Conservation (phyloP, 2,113 vertebrate species). For the Onychorhynchus coronatus region DNA sequence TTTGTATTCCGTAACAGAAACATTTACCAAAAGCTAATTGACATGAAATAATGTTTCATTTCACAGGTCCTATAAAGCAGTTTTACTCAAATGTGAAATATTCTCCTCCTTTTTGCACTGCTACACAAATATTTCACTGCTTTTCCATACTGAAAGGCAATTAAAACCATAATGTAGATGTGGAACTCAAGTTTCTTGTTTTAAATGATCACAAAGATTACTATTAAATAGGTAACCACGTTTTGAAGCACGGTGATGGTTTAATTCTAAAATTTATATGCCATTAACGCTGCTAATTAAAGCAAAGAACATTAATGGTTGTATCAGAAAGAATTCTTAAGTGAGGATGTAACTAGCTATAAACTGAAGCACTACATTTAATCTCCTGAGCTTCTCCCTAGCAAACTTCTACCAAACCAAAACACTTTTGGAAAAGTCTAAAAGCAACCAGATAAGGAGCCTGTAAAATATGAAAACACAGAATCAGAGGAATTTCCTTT, state of each 20-base stretch:
- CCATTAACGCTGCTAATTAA: background rate
- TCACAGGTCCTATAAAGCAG: background rate
- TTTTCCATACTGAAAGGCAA: background rate
- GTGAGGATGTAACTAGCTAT: background rate
- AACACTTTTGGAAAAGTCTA: background rate
- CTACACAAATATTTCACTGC: background rate
- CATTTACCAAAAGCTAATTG: background rate
- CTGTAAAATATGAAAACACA: background rate
- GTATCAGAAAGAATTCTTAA: background rate
- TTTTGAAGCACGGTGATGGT: background rate
- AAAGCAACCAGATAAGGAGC: background rate
- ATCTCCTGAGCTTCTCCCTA: background rate
- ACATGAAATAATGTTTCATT: background rate
- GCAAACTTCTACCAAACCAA: background rate
- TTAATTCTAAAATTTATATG: background rate
- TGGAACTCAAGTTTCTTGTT: background rate
- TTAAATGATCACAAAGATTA: background rate
- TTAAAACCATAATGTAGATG: accelerated
- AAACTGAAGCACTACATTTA: background rate
- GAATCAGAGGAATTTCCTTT: background rate
- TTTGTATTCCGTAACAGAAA: background rate
- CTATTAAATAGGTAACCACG: background rate
- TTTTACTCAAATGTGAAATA: background rate
- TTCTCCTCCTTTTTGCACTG: background rate
- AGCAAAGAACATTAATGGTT: background rate